Evolutionary conservation across 2,113 vertebrate species (phyloP).

Genomic region (Sinocyclocheilus anophthalmus): DNA sequence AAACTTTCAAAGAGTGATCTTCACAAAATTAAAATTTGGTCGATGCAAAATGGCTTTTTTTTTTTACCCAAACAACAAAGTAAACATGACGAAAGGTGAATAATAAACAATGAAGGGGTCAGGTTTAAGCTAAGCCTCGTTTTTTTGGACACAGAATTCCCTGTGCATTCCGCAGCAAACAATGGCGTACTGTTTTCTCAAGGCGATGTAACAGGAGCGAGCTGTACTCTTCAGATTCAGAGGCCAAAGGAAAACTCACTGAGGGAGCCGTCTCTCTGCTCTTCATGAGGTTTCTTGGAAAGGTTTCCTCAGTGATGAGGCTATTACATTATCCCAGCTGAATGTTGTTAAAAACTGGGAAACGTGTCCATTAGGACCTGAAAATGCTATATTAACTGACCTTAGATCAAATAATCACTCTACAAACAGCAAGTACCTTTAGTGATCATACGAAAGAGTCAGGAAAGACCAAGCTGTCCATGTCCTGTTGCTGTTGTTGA

Average conservation of each 20-base stretch:
- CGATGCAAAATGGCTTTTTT: background rate
- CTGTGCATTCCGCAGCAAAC: conserved; percentile 60
- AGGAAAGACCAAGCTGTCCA: background rate
- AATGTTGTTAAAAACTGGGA: background rate
- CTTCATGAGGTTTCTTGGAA: conserved; percentile 14
- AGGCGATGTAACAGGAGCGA: conserved; percentile 51
- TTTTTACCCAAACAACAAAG: conserved; percentile 26
- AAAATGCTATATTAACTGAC: background rate
- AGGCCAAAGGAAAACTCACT: conserved; percentile 50
- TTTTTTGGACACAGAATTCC: conserved; percentile 54
- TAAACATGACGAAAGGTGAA: conserved; percentile 8
- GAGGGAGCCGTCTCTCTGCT: background rate
- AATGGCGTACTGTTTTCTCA: conserved; percentile 62
- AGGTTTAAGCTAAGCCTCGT: conserved; percentile 46
- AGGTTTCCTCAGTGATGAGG: background rate
- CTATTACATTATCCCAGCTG: background rate
- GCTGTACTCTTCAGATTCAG: conserved; percentile 36
- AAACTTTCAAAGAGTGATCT: background rate
- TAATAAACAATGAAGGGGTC: conserved; percentile 46
- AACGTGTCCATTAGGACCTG: background rate
- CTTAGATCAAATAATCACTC: background rate
- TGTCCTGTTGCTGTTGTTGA: background rate
- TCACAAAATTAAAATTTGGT: background rate
- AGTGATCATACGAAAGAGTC: background rate
- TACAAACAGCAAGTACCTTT: background rate